Percentiles rank a stretch among this genome's conserved stretches.
Evolutionary conservation across 2,888 invertebrate species (phyloP).

Genomic region (Epirrhoe tristata): DNA sequence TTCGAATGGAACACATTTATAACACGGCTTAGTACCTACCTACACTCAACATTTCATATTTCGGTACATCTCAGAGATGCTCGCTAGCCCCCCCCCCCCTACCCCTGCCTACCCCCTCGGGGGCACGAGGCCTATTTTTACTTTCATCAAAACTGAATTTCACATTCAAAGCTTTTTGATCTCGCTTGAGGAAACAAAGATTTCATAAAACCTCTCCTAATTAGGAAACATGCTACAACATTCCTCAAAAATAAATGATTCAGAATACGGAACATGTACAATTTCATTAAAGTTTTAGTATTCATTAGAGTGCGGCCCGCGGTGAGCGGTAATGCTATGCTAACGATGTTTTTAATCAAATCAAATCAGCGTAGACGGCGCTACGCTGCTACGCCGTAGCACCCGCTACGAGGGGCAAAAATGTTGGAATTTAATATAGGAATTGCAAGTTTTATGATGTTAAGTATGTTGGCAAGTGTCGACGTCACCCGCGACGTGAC

Average conservation of each 20-base stretch:
- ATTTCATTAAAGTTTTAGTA: slow-evolving; percentile 32
- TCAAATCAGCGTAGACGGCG: slow-evolving; percentile 42
- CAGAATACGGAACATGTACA: slow-evolving; percentile 21
- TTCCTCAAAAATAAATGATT: slow-evolving; percentile 8
- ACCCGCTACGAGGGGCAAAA: slow-evolving; percentile 26
- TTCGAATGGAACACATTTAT: slow-evolving; percentile 19
- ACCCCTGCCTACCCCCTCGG: neutral
- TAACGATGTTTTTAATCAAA: slow-evolving; percentile 52
- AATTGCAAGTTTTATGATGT: slow-evolving; percentile 22
- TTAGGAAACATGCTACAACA: slow-evolving; percentile 22
- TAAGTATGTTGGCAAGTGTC: slow-evolving; percentile 1
- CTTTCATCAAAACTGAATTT: slow-evolving; percentile 31
- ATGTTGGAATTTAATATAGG: slow-evolving; percentile 28
- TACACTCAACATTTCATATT: slow-evolving; percentile 19
- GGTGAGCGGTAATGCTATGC: slow-evolving; percentile 37
- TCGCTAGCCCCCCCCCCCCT: neutral
- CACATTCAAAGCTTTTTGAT: slow-evolving; percentile 30
- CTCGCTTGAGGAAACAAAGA: slow-evolving; percentile 27
- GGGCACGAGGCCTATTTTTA: slow-evolving; percentile 17
- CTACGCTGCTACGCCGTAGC: slow-evolving; percentile 25
- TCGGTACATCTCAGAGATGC: slow-evolving; percentile 12
- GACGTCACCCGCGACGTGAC: neutral
- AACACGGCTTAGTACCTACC: slow-evolving; percentile 8
- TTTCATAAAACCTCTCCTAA: slow-evolving; percentile 30
- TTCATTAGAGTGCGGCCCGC: slow-evolving; percentile 32